Base-by-base conservation (phyloP, 2,888 invertebrate genomes). In the Brenthis ino region DNA sequence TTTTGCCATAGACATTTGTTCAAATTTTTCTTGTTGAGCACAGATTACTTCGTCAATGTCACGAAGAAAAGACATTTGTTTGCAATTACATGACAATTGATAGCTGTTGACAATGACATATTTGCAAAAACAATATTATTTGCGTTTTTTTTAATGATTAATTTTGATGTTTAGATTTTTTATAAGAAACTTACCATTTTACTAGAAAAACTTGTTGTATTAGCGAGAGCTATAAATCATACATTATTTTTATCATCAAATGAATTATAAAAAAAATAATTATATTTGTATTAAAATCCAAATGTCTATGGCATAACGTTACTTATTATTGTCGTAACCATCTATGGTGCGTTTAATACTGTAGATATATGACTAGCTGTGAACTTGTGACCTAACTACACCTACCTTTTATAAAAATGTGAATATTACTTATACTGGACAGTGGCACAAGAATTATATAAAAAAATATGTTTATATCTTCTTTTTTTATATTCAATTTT, bases 311-410 rank as follows among this genome's bases (percentile, higher is more conserved):
- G 57, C 61, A 68, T n/a, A 33, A 57, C 56, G 14, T 57, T 64
- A 37, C n/a, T 64, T 53, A 58, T 72, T 73, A 76, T 75, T 74
- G 73, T 75, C 75, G 67, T 71, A 68, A 71, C 47, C 61, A 70
- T 66, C 73, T 74, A 71, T 72, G 64, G 74, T 76, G 73, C 76
- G 67, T 73, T 66, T 75, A 74, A 75, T 76, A 74, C 74, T 74
- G 74, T 68, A 68, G 57, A 71, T 70, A 65, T 64, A 71, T 69
- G 72, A 74, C 64, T 71, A 75, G 72, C 68, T 20, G 72, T 76
- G 74, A 64, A 60, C 48, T 16, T 43, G 68, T 72, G 72, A 67
- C 50, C 54, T 63, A 66, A 50, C 33, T 50, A 28, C 65, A 65
- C 24, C 51, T 72, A 72, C 37, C 20, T 58, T 37, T 68, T 69